Conservation (phyloP, 2,888 invertebrate species). For the Clistopyga incitator region DNA sequence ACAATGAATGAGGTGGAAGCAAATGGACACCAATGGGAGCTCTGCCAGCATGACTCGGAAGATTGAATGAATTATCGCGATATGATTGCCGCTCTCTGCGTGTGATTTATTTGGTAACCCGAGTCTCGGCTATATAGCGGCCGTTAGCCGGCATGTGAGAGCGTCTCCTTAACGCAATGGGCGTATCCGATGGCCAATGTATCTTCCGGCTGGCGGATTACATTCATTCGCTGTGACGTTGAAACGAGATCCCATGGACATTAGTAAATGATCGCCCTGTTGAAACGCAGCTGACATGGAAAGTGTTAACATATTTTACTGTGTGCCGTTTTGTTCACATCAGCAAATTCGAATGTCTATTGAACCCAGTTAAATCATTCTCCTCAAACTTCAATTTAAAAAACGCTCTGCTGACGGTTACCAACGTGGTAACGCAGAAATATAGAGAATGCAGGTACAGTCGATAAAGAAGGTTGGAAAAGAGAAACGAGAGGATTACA, state of each 20-base stretch:
- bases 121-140: slow-evolving; percentile 28
- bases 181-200: slow-evolving; percentile 53
- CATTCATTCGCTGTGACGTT: slow-evolving; percentile 28
- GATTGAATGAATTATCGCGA: slow-evolving; percentile 53
- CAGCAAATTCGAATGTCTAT: background rate
- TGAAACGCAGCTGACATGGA: slow-evolving; percentile 6
- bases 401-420: background rate
- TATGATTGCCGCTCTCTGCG: slow-evolving; percentile 49
- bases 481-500: no score
- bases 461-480: no score
- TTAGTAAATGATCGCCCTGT: slow-evolving; percentile 31
- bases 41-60: slow-evolving; percentile 7
- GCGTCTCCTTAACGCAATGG: slow-evolving; percentile 39
- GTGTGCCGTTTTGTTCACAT: background rate
- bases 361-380: background rate
- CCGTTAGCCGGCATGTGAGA: slow-evolving; percentile 31
- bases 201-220: slow-evolving; percentile 32
- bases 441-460: no score
- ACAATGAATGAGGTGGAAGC: background rate
- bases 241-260: slow-evolving; percentile 34
- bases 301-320: background rate
- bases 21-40: background rate
- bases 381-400: background rate
- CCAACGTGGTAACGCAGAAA: background rate
- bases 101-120: slow-evolving; percentile 53